phyloP scores from a whole-genome alignment of 2,113 vertebrate species.

The Aldabrachelys gigantea region DNA sequence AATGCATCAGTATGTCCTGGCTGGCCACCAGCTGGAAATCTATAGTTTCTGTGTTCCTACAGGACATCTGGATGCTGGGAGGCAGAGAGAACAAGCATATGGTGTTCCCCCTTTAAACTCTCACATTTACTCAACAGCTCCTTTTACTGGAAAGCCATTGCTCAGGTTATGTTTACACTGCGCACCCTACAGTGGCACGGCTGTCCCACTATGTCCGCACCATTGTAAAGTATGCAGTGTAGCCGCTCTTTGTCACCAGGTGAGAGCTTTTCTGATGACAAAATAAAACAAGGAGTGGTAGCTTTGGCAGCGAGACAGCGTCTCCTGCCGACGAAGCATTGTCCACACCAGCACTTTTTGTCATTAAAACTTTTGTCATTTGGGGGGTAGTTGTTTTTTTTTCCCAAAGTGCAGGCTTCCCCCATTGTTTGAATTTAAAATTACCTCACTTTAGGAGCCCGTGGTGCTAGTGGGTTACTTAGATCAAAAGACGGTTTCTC shows the following conservation, averaged over 20 bases:
- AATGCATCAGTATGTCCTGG: neutral
- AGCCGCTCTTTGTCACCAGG: no score
- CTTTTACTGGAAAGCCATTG: neutral
- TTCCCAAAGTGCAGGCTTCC: neutral
- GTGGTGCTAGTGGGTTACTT: neutral
- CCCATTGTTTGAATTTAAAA: neutral
- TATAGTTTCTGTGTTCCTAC: neutral
- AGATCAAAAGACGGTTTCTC: neutral
- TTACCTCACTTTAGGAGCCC: neutral
- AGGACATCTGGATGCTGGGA: neutral
- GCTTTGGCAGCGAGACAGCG: no score
- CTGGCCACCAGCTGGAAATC: neutral
- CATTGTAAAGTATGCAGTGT: no score
- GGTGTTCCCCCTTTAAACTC: neutral
- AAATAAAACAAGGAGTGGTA: no score
- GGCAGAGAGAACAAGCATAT: neutral
- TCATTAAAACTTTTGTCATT: no score
- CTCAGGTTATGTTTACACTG: neutral
- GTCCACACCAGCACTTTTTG: no score
- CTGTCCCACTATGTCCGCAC: no score
- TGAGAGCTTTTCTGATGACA: no score
- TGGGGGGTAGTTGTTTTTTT: no score
- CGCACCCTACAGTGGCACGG: no score
- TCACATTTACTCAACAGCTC: neutral
- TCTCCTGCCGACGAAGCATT: no score